These are phyloP conservation scores for Carduelis carduelis DNA, from an alignment of 2,797 vertebrate genomes.

Conservation along the genomic window DNA sequence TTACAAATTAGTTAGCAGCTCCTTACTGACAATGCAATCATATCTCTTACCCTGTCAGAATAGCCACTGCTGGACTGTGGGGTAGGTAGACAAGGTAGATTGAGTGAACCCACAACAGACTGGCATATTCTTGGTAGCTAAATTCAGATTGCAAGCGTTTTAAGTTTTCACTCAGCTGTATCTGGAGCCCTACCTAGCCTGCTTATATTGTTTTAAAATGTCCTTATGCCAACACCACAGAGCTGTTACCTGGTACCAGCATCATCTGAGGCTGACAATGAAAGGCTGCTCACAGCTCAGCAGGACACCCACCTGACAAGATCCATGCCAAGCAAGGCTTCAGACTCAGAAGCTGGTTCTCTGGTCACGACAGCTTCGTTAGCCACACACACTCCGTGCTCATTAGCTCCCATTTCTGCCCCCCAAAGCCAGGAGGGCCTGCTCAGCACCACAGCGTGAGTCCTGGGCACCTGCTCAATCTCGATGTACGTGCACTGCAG, in stretches of 20 bases:
- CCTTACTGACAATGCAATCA: background rate
- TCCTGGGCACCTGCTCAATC: conserved; percentile 75
- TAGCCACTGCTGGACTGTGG: background rate
- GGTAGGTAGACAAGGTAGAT: background rate
- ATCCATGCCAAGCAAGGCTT: conserved; percentile 81
- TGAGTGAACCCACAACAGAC: background rate
- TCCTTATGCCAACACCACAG: background rate
- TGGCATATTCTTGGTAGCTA: background rate
- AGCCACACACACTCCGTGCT: conserved; percentile 80
- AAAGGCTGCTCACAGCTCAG: background rate
- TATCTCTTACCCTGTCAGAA: background rate
- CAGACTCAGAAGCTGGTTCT: conserved; percentile 72
- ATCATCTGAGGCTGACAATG: background rate
- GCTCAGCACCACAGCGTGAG: conserved; percentile 78
- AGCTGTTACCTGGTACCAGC: background rate
- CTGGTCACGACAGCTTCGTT: conserved; percentile 72
- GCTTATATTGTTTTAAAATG: background rate
- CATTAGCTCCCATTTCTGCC: conserved; percentile 83
- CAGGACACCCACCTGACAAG: conserved; percentile 77
- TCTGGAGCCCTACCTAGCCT: background rate
- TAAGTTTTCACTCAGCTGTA: background rate
- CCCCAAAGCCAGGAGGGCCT: conserved; percentile 83
- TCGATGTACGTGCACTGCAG: conserved; percentile 80
- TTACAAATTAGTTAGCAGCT: background rate
- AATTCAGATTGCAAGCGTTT: background rate